Percentiles rank a stretch among this genome's conserved stretches.
phyloP scores from a whole-genome alignment of 2,797 vertebrate genomes.

The Fistularia tabacaria region DNA sequence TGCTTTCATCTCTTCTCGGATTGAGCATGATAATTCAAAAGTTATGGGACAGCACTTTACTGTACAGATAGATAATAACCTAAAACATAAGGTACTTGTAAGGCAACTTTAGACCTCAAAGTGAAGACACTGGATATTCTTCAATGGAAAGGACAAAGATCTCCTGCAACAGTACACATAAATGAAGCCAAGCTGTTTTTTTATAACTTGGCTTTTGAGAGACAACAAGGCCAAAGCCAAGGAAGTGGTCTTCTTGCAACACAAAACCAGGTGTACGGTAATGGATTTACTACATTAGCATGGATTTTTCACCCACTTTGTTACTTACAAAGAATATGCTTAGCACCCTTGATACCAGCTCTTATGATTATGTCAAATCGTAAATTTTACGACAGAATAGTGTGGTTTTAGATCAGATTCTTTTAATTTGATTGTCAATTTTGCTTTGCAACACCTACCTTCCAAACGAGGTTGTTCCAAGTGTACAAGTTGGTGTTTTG shows the following conservation, averaged over 20 bases:
- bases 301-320: slow-evolving; percentile 17
- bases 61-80: too few species aligned
- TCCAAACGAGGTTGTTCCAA: slow-evolving; percentile 37
- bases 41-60: too few species aligned
- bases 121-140: too few species aligned
- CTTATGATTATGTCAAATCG: not conserved
- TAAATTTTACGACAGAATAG: not conserved
- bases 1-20: too few species aligned
- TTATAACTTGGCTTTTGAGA: slow-evolving; percentile 1
- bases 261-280: not conserved
- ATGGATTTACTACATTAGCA: not conserved
- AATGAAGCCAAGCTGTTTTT: not conserved
- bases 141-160: not conserved
- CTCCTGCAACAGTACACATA: not conserved
- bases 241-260: slow-evolving; percentile 9
- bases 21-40: too few species aligned
- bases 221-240: slow-evolving; percentile 11
- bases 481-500: slow-evolving; percentile 26
- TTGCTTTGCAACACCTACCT: slow-evolving; percentile 61
- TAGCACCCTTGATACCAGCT: slow-evolving; percentile 12
- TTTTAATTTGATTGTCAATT: slow-evolving; percentile 1
- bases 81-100: too few species aligned
- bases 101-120: too few species aligned
- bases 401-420: not conserved
- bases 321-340: slow-evolving; percentile 22